Base-by-base conservation (phyloP, 2,113 vertebrate species). In the Chamaea fasciata region DNA sequence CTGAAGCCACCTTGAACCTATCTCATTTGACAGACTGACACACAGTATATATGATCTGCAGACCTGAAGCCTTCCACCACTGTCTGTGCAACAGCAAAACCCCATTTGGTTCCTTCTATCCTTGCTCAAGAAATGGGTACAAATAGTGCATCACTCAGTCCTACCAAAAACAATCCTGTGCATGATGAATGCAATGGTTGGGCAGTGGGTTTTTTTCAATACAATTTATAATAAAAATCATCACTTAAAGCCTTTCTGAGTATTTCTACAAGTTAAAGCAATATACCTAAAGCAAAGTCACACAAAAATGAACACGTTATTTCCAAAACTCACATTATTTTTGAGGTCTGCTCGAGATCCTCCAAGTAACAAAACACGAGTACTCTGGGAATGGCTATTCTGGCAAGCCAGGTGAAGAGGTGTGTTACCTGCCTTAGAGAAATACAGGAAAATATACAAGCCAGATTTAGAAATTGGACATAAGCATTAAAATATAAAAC, bases 371-470 rank as follows among this genome's bases (percentile, higher is more conserved):
- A 99, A 97, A 83, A 99, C 94, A 47, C 98, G 99, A 16, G 98
- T 95, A 83, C 99, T 99, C 97, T 99, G 99, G 88, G 98, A 97
- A 67, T 99, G 99, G 95, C 98, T 99, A 33, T 99, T 99, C 97
- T 99, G 99, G 98, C 99, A 99, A 14, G 99, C 98, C 92, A 99
- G 98, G 95, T 99, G 99, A 83, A 99, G 98, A 82, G 99, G 98
- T 7, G 98, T 99, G 98, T 99, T 99, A 89, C 99, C 99, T 69
- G 99, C 99, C 99, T 99, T 97, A 95, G 95, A 96, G 94, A 96
- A 95, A 97, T 71, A 97, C 67, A 94, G 70, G 81, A 47, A 89
- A 96, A 94, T 33, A 89, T 5, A 93, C 84, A 93, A 87, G 67
- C 70, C 39, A 0, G 55, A 4, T 35, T 97, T 96, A 97, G 92